phyloP scores from a whole-genome alignment of 1,140 invertebrate genomes.

The Cherax destructor region DNA sequence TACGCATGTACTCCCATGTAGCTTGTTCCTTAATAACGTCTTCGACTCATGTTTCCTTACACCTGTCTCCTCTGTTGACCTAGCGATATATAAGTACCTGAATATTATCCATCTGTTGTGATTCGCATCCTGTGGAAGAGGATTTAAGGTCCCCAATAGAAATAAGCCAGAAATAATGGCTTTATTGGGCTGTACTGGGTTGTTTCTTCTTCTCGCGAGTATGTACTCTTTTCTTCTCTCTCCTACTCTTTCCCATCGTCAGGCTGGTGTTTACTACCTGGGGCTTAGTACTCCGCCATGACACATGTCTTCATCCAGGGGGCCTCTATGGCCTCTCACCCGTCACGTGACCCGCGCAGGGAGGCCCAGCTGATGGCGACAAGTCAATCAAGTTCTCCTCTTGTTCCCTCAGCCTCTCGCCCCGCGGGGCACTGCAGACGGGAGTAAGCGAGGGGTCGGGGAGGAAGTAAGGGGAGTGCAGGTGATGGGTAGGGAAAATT shows the following conservation, averaged over 20 bases:
- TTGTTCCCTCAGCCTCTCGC: background rate
- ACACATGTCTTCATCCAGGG: background rate
- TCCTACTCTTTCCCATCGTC: background rate
- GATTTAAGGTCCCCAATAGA: too few species aligned
- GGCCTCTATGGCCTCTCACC: background rate
- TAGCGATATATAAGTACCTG: too few species aligned
- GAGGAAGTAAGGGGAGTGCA: background rate
- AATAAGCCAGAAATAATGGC: too few species aligned
- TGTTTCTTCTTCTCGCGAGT: too few species aligned
- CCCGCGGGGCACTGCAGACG: conserved; percentile 10
- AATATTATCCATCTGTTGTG: too few species aligned
- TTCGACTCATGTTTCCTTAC: too few species aligned
- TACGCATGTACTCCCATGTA: too few species aligned
- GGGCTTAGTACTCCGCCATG: background rate
- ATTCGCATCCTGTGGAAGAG: too few species aligned
- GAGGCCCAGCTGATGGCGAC: conserved; percentile 32
- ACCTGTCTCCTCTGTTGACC: too few species aligned
- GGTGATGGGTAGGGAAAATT: too few species aligned
- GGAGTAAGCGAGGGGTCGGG: background rate
- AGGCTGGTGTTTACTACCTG: conserved; percentile 16
- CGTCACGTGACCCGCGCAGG: conserved; percentile 30
- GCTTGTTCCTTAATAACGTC: too few species aligned
- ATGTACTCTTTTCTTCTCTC: background rate
- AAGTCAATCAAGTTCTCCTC: conserved; percentile 21
- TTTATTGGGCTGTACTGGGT: too few species aligned